Evolutionary conservation across 23 tunicate genomes (phyloP), one percentile per base, ranked within the genome.

Genomic region (Styela clava): DNA sequence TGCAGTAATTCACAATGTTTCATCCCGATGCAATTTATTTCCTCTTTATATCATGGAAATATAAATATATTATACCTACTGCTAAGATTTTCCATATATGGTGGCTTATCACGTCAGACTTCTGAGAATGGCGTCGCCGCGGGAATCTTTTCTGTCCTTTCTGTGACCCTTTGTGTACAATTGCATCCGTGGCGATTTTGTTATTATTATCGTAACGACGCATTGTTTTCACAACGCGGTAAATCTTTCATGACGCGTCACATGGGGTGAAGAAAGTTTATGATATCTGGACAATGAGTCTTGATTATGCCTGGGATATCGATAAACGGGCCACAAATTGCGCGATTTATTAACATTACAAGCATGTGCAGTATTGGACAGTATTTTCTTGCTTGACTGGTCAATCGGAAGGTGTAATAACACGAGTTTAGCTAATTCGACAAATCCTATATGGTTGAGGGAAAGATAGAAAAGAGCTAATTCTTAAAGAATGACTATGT

Each of bases 171-270:
- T 25, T 44, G 56, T 12, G 56, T 27, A 67, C 71, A 19, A 67
- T 67, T 67, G 71, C 31, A 24, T 25, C 31, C 24, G 71, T 24
- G 24, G 71, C 71, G 71, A 18, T 67, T 67, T 67, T 67, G 71
- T 67, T 67, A 67, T 67, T 67, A 67, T 67, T 67, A 67, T 67
- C n/a, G 71, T 67, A 18, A 67, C 71, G 71, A 44, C 56, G 56
- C 56, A 44, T 44, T 44, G 56, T 44, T 44, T 44, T 44, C 56
- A 44, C 56, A 44, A 12, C 56, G 56, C 56, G 56, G 56, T 44
- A 7, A 44, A 44, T 44, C 56, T 44, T 44, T 44, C 56, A 44
- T 44, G 56, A 44, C 56, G 56, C 56, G 56, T 44, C 56, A 12
- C 56, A 44, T 12, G 56, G 56, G 56, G 56, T 44, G 56, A 44